Conservation (phyloP, 2,797 vertebrate genomes). For the Platyrinchus mystaceus region DNA sequence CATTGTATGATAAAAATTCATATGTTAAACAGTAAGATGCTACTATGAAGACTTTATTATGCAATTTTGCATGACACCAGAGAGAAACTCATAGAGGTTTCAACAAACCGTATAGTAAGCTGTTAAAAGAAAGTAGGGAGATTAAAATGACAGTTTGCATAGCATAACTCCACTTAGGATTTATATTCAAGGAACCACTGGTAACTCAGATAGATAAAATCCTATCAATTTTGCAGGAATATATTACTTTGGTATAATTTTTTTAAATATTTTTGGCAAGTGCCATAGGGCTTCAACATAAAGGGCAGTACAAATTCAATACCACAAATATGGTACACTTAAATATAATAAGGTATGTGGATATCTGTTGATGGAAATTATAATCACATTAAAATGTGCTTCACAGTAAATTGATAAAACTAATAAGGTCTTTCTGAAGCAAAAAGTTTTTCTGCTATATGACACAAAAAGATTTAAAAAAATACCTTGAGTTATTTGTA, state of each 20-base stretch:
- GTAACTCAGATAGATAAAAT: constrained; percentile 31
- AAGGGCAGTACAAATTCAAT: not conserved
- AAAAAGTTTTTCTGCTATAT: not conserved
- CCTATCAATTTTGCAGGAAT: constrained; percentile 1
- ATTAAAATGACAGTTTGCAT: constrained; percentile 69
- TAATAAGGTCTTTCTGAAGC: not conserved
- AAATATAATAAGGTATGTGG: not conserved
- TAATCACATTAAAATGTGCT: not conserved
- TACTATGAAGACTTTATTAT: constrained; percentile 53
- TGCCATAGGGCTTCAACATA: not conserved
- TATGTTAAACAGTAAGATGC: not conserved
- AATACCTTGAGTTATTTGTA: not conserved
- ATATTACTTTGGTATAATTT: constrained; percentile 8
- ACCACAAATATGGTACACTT: not conserved
- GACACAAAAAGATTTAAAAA: not conserved
- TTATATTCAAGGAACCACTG: constrained; percentile 47
- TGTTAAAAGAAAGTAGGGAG: constrained; percentile 62
- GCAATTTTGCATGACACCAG: constrained; percentile 41
- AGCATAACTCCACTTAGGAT: constrained; percentile 47
- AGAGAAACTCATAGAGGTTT: constrained; percentile 64
- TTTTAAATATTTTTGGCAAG: constrained; percentile 8
- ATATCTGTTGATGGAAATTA: not conserved
- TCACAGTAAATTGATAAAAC: not conserved
- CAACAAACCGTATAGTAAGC: constrained; percentile 52
- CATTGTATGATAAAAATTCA: not conserved